Evolutionary conservation across 35 echinoderm and acorn worm species (phyloP).

Genomic region (Apostichopus japonicus): DNA sequence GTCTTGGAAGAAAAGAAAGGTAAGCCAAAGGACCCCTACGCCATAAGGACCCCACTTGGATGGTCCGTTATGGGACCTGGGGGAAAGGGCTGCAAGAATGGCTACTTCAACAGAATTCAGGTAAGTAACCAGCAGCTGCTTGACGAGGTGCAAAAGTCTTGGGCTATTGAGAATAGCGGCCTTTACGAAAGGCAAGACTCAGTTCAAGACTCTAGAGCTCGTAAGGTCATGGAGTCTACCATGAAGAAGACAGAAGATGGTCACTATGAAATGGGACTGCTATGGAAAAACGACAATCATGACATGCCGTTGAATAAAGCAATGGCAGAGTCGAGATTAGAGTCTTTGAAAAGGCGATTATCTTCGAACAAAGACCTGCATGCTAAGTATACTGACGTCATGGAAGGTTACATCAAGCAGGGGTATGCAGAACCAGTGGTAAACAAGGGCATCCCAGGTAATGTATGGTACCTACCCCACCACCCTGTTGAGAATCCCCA

Average conservation of each 20-base stretch:
- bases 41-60: slow-evolving; percentile 58
- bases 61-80: slow-evolving; percentile 68
- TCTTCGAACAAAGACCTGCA: slow-evolving; percentile 20
- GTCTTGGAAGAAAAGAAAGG: slow-evolving; percentile 47
- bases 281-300: slow-evolving; percentile 24
- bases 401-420: slow-evolving; percentile 50
- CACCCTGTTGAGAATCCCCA: slow-evolving; percentile 64
- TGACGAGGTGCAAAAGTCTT: slow-evolving; percentile 27
- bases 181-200: slow-evolving; percentile 43
- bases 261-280: slow-evolving; percentile 58
- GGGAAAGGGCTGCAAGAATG: neutral
- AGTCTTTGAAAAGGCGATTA: slow-evolving; percentile 14
- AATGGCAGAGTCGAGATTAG: slow-evolving; percentile 56
- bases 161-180: slow-evolving; percentile 52
- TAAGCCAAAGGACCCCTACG: slow-evolving; percentile 48
- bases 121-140: slow-evolving; percentile 45
- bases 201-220: slow-evolving; percentile 44
- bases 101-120: slow-evolving; percentile 29
- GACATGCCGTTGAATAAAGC: slow-evolving; percentile 18
- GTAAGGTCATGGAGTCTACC: slow-evolving; percentile 21
- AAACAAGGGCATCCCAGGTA: neutral
- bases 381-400: slow-evolving; percentile 54
- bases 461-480: slow-evolving; percentile 65
- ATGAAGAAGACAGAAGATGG: neutral
- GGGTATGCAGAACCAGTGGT: slow-evolving; percentile 61